phyloP scores from a whole-genome alignment of 2,888 invertebrate species.

The Thysanoteuthis rhombus region DNA sequence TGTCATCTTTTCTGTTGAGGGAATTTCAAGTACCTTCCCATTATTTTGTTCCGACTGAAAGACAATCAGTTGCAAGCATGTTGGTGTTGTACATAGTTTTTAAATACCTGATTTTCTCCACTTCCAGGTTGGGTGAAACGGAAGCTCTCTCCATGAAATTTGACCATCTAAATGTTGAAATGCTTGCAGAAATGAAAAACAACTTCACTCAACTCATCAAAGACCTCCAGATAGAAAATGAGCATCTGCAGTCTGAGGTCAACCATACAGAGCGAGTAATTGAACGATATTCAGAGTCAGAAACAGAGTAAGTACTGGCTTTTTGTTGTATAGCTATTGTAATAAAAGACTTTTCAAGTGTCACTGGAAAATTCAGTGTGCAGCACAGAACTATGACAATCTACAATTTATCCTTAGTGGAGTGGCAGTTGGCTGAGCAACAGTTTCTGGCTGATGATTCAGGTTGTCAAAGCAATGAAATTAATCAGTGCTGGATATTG shows the following conservation, averaged over 20 bases:
- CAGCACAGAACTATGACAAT: too few species aligned
- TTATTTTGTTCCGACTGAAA: too few species aligned
- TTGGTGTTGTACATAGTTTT: not conserved
- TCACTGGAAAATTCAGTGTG: too few species aligned
- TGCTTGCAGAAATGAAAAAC: not conserved
- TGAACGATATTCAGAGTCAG: not conserved
- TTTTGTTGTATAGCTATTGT: not conserved
- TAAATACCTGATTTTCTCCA: not conserved
- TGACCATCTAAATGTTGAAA: not conserved
- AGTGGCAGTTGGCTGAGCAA: too few species aligned
- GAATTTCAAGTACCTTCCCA: too few species aligned
- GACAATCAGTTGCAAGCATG: too few species aligned
- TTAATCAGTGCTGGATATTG: too few species aligned
- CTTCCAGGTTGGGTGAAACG: not conserved
- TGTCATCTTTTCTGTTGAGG: too few species aligned
- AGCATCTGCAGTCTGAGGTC: not conserved
- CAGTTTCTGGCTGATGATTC: too few species aligned
- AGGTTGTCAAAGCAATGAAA: too few species aligned
- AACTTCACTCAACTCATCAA: not conserved
- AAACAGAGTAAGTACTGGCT: not conserved
- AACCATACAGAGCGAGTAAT: not conserved
- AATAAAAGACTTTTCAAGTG: too few species aligned
- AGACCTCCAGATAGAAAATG: not conserved
- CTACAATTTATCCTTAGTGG: too few species aligned
- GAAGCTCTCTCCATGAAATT: not conserved